Percentiles rank a stretch among this genome's conserved stretches.
Evolutionary conservation across 1,140 invertebrate species (phyloP).

Genomic region (Drosophila hydei): DNA sequence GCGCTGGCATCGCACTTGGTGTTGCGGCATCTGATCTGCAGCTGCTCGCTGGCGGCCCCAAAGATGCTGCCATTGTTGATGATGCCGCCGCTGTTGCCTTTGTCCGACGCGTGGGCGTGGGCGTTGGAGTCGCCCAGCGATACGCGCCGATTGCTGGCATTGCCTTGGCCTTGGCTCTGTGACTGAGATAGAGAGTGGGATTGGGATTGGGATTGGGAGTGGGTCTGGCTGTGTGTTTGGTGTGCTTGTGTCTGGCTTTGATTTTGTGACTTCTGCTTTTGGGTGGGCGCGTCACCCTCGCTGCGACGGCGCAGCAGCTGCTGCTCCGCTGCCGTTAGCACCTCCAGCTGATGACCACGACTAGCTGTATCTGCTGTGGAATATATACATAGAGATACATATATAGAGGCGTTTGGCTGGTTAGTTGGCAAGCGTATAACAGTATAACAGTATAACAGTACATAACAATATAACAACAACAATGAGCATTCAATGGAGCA

Average conservation of each 20-base stretch:
- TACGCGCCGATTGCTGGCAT: slow-evolving; percentile 58
- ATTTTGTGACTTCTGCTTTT: slow-evolving; percentile 59
- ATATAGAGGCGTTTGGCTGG: slow-evolving; percentile 17
- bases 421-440: slow-evolving; percentile 43
- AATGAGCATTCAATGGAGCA: slow-evolving; percentile 46
- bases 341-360: slow-evolving; percentile 58
- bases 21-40: slow-evolving; percentile 90
- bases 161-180: slow-evolving; percentile 30
- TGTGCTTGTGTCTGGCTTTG: slow-evolving; percentile 24
- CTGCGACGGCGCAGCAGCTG: slow-evolving; percentile 76
- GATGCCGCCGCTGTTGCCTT: slow-evolving; percentile 6
- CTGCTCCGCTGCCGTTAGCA: slow-evolving; percentile 59
- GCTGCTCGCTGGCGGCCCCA: slow-evolving; percentile 42
- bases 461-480: slow-evolving; percentile 41
- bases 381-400: neutral
- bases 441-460: neutral
- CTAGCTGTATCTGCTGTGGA: slow-evolving; percentile 54
- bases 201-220: slow-evolving; percentile 31
- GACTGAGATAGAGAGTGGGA: slow-evolving; percentile 25
- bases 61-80: slow-evolving; percentile 41
- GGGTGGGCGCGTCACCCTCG: slow-evolving; percentile 76
- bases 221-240: slow-evolving; percentile 28
- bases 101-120: slow-evolving; percentile 22
- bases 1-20: slow-evolving; percentile 89
- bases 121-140: slow-evolving; percentile 70